Conservation (phyloP, 2,888 invertebrate species). For the Saturnia pavonia region DNA sequence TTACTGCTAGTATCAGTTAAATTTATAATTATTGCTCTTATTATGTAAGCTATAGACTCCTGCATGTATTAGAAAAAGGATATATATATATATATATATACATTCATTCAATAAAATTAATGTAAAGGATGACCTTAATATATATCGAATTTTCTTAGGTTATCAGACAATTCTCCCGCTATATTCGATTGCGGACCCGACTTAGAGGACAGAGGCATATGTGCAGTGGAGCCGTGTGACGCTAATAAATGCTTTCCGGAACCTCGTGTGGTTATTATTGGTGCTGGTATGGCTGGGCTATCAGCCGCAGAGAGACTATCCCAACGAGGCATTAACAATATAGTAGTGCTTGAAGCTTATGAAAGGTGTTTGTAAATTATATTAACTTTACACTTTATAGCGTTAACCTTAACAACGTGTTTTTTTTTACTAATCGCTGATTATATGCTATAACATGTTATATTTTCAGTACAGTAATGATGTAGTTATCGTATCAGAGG, state of each 20-base stretch:
- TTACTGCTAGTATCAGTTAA: too few relatives aligned
- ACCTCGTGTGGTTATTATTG: conserved; percentile 87
- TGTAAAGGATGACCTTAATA: background rate
- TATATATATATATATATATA: too few relatives aligned
- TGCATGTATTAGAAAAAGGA: too few relatives aligned
- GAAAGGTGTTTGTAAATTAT: conserved; percentile 80
- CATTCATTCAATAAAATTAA: too few relatives aligned
- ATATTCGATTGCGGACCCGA: conserved; percentile 56
- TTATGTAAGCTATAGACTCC: too few relatives aligned
- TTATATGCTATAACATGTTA: too few relatives aligned
- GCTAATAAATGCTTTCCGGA: conserved; percentile 62
- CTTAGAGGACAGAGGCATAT: conserved; percentile 60
- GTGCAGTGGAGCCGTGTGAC: conserved; percentile 58
- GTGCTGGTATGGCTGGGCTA: conserved; percentile 90
- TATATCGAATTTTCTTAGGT: conserved; percentile 37
- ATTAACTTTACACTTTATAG: background rate
- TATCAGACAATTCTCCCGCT: conserved; percentile 43
- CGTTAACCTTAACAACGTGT: background rate
- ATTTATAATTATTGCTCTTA: too few relatives aligned
- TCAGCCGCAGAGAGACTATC: conserved; percentile 88
- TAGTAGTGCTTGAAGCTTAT: conserved; percentile 88
- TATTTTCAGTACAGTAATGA: too few relatives aligned
- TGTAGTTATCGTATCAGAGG: too few relatives aligned
- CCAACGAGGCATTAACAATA: conserved; percentile 85
- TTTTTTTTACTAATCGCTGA: background rate